Evolutionary conservation across 2,888 invertebrate species (phyloP).

Genomic region (Leptopilina myrica): DNA sequence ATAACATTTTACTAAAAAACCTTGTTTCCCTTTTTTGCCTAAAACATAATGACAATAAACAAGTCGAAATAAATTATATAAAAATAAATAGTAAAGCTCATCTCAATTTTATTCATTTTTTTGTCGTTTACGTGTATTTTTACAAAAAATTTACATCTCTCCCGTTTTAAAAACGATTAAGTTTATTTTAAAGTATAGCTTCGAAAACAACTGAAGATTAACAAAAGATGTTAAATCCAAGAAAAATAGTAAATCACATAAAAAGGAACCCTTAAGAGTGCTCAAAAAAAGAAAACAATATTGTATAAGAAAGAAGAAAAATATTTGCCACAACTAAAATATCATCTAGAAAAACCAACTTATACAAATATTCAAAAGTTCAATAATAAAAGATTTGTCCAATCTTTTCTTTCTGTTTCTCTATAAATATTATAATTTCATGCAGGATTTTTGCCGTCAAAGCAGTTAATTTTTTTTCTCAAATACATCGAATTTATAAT

Average conservation of each 20-base stretch:
- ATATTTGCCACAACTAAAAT: background rate
- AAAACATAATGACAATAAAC: background rate
- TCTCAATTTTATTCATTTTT: slow-evolving; percentile 8
- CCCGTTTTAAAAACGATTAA: background rate
- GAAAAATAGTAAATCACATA: background rate
- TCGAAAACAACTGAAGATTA: slow-evolving; percentile 12
- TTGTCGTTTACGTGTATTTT: background rate
- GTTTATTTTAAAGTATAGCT: background rate
- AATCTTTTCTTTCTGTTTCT: background rate
- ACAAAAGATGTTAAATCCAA: background rate
- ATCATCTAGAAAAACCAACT: slow-evolving; percentile 4
- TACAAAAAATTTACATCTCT: slow-evolving; percentile 20
- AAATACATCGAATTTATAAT: background rate
- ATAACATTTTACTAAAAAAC: background rate
- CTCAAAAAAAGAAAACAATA: background rate
- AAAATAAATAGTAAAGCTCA: slow-evolving; percentile 11
- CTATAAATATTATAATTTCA: background rate
- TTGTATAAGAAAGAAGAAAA: background rate
- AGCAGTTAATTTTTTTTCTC: background rate
- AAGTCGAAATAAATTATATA: slow-evolving; percentile 2
- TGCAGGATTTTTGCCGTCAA: background rate
- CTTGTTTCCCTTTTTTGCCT: background rate
- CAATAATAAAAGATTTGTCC: background rate
- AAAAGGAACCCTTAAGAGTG: background rate
- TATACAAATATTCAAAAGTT: background rate